Evolutionary conservation across 92 coral and sea anemone genomes (phyloP), one percentile per base, ranked within the genome.

Genomic region (Actinernus sp.): DNA sequence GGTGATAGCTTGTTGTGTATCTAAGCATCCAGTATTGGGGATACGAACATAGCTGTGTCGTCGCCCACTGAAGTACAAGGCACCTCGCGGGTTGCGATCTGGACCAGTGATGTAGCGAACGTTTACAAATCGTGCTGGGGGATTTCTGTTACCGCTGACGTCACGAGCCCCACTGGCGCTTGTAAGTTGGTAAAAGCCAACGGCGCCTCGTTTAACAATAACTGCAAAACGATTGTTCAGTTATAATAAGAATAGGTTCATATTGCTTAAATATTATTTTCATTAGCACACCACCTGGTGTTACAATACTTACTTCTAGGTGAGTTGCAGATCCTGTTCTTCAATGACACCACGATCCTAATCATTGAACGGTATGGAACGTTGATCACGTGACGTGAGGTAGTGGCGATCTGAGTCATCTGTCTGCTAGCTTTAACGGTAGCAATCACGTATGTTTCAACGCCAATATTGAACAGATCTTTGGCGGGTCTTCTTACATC

Each of bases 1-100:
- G 7, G 92, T 85, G 61, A 79, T 71, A 17, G 92, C 79, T n/a
- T 75, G 62, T 51, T 65, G 61, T 12, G 92, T 79, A 36, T 85
- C 92, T 25, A 79, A 54, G 43, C 70, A 55, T 29, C 59, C 67
- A 18, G 76, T 47, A 40, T 79, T 58, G 3, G 87, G 87, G 18
- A 85, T 79, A 52, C 36, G 61, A 1, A 85, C 81, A 63, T 63
- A 85, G 24, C 87, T 79, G 45, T 79, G 61, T 21, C 81, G 50
- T 52, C 70, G 38, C n/a, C 87, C 79, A 5, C 68, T 51, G 68
- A 85, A 79, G 44, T 71, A 58, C 37, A 70, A 44, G 34, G 92
- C 76, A 24, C 74, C 74, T 11, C 46, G 14, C 11, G 65, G 75
- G 24, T 52, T 66, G 10, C 60, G 34, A 45, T 75, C 82, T 8